phyloP scores from a whole-genome alignment of 2,888 invertebrate species.

The Iselma pallidipennis region DNA sequence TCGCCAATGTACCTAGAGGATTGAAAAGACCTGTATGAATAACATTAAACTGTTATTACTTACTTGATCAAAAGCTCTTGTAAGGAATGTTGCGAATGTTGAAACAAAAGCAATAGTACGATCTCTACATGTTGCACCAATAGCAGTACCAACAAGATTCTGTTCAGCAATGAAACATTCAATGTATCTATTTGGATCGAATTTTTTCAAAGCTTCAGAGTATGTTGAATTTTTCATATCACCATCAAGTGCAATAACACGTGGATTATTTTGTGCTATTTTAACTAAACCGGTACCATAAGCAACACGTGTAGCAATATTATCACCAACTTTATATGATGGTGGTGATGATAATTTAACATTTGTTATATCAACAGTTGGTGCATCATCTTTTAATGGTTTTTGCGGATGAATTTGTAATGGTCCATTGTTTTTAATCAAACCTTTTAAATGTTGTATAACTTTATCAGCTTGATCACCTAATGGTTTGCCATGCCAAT shows the following conservation, averaged over 20 bases:
- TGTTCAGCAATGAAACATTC: constrained; percentile 99
- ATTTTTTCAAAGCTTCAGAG: constrained; percentile 87
- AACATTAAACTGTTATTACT: too few species aligned
- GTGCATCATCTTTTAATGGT: constrained; percentile 70
- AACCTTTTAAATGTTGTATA: constrained; percentile 66
- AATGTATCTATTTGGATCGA: constrained; percentile 75
- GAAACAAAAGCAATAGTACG: constrained; percentile 93
- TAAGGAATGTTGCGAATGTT: constrained; percentile 98
- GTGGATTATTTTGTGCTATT: constrained; percentile 71
- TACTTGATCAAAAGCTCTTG: constrained; percentile 94
- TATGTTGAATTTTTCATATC: constrained; percentile 99
- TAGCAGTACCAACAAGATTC: constrained; percentile 94
- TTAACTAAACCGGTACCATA: constrained; percentile 95
- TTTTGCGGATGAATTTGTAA: constrained; percentile 65
- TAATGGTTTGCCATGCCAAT: constrained; percentile 98
- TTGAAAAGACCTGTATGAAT: too few species aligned
- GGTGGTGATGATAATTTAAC: constrained; percentile 80
- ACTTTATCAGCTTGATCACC: constrained; percentile 78
- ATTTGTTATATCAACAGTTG: constrained; percentile 72
- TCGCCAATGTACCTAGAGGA: too few species aligned
- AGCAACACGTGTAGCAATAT: constrained; percentile 87
- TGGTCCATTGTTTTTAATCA: constrained; percentile 71
- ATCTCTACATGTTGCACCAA: constrained; percentile 91
- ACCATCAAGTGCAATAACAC: constrained; percentile 94
- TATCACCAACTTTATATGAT: constrained; percentile 75